Evolutionary conservation across 64 coral and sea anemone species (phyloP), one percentile per base, ranked within the genome.

Genomic region (Acropora yongei): DNA sequence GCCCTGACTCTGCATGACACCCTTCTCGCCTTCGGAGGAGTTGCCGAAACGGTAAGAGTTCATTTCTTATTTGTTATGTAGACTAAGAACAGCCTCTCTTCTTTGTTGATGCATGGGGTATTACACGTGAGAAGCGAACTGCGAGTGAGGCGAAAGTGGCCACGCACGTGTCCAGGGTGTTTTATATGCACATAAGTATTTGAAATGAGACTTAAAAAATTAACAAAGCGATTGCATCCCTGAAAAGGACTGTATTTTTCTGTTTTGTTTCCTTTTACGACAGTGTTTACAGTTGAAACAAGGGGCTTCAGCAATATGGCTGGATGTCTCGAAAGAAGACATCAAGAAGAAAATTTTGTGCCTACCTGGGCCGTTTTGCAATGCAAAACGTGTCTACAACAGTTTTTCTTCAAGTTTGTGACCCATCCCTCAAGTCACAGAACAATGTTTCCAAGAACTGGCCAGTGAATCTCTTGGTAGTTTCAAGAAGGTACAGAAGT

Each of bases 321-420:
- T 88, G 86, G 30, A 41, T 8, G 72, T 88, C 47, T 76, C 73
- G 13, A 76, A 19, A 41, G 86, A 88, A 88, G 86, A 88, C 20
- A 45, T 88, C 10, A 88, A 88, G 67, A 20, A 75, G 53, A 65
- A 50, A 49, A 66, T 89, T 44, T 57, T 93, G 40, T 20, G 41
- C 17, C 5, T 93, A 2, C 85, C 92, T 73, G 77, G 92, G 1
- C 92, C 76, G 8, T 88, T 57, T 61, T 74, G 60, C 76, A 80
- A 8, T 16, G 17, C 75, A 73, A 93, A 93, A 80, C 44, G 84
- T 10, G 13, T 93, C 18, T 88, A 93, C 17, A 93, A 88, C 49
- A 88, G 84, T 30, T 88, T 80, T 50, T 93, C 91, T 9, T 93
- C 91, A 19, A 88, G 74, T 51, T 86, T 57, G 47, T 60, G 91